phyloP scores from a whole-genome alignment of 2,797 vertebrate species.

The Karalla daura region DNA sequence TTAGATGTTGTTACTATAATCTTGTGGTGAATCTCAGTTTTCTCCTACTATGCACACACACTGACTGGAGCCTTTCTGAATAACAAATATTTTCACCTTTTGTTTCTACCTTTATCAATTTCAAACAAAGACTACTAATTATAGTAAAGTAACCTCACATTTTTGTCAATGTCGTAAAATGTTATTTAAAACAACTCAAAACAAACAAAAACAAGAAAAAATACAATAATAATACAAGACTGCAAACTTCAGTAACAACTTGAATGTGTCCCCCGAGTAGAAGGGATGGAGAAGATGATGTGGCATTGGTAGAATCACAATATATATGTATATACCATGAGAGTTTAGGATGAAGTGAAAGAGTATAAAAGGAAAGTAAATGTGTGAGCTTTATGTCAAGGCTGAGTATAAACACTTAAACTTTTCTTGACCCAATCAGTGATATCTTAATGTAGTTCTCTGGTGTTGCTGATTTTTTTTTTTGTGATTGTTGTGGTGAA shows the following conservation, averaged over 20 bases:
- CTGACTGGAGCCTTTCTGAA: not conserved
- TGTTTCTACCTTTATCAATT: not conserved
- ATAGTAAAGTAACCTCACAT: no score
- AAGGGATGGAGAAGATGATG: not conserved
- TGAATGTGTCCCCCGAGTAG: no score
- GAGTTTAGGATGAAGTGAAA: not conserved
- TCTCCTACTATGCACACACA: not conserved
- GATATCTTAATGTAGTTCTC: no score
- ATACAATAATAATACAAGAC: no score
- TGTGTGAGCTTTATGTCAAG: no score
- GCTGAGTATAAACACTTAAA: not conserved
- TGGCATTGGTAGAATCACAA: not conserved
- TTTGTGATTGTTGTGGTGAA: not conserved
- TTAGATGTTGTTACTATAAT: slow-evolving; percentile 7
- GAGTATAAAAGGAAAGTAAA: not conserved
- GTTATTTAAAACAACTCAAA: no score
- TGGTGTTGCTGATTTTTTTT: no score
- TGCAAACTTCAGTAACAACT: no score
- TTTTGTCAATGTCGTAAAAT: no score
- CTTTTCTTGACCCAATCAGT: no score
- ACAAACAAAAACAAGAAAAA: no score
- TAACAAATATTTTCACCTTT: not conserved
- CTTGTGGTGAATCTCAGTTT: slow-evolving; percentile 31
- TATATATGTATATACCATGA: not conserved
- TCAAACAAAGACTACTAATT: no score